phyloP scores from a whole-genome alignment of 2,797 vertebrate species.

The Myotis findleyi region DNA sequence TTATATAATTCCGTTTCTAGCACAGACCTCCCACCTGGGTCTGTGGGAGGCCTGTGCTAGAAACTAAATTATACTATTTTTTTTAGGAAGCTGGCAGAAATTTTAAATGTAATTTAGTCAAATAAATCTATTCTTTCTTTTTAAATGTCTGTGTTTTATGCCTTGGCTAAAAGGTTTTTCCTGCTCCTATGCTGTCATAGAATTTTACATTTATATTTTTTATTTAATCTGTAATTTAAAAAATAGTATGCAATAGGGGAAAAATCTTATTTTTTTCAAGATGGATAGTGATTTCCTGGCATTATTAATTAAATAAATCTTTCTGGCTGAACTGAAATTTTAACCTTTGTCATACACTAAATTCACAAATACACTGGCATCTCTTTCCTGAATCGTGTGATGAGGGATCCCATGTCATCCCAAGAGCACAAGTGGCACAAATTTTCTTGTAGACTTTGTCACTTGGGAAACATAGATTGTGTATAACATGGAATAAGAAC shows the following conservation, averaged over 20 bases:
- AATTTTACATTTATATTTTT: neutral
- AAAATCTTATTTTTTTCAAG: neutral
- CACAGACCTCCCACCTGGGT: too few species aligned
- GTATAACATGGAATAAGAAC: neutral
- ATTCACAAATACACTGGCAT: neutral
- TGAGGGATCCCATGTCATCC: neutral
- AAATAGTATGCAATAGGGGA: neutral
- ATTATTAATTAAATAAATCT: neutral
- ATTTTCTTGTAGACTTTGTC: neutral
- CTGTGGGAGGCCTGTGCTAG: too few species aligned
- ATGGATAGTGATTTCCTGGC: neutral
- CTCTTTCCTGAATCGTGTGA: neutral
- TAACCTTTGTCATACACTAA: neutral
- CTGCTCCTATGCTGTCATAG: neutral
- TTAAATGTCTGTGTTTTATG: neutral
- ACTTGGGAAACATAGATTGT: neutral
- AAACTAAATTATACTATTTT: neutral
- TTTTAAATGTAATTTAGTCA: slow-evolving; percentile 18
- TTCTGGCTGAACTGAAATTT: neutral
- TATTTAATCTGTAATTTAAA: neutral
- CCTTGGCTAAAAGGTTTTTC: neutral
- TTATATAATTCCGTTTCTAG: too few species aligned
- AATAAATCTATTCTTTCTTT: neutral
- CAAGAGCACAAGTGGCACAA: neutral
- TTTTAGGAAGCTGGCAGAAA: neutral